phyloP scores from a whole-genome alignment of 1,140 invertebrate species.

The Cydia splendana region DNA sequence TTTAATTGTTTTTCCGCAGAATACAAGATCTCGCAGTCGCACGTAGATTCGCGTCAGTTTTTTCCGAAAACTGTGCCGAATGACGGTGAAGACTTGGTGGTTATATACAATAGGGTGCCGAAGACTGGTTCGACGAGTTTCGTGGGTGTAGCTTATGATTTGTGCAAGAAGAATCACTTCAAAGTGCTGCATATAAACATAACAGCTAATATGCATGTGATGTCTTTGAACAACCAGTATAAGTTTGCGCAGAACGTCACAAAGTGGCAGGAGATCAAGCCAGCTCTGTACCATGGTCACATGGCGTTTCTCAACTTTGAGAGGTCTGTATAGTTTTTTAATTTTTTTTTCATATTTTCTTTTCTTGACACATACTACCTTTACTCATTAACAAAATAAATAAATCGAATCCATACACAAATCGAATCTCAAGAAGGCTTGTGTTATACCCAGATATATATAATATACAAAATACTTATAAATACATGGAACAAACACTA shows the following conservation, averaged over 20 bases:
- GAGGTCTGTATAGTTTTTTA: conserved; percentile 81
- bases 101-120: conserved; percentile 98
- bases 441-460: no score
- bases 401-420: no score
- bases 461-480: no score
- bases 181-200: conserved; percentile 95
- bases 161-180: conserved; percentile 95
- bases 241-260: conserved; percentile 95
- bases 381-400: not conserved
- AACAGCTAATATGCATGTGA: conserved; percentile 95
- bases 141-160: conserved; percentile 97
- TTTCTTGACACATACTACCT: not conserved
- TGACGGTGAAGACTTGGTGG: conserved; percentile 84
- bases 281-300: conserved; percentile 98
- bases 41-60: conserved; percentile 64
- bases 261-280: conserved; percentile 92
- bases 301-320: conserved; percentile 97
- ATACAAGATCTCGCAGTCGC: conserved; percentile 64
- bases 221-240: conserved; percentile 95
- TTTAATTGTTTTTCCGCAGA: conserved; percentile 60
- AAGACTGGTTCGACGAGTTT: conserved; percentile 99
- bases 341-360: not conserved
- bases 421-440: no score
- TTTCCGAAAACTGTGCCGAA: conserved; percentile 54
- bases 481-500: no score